phyloP scores from a whole-genome alignment of 2,113 vertebrate species.

The Podiceps cristatus region DNA sequence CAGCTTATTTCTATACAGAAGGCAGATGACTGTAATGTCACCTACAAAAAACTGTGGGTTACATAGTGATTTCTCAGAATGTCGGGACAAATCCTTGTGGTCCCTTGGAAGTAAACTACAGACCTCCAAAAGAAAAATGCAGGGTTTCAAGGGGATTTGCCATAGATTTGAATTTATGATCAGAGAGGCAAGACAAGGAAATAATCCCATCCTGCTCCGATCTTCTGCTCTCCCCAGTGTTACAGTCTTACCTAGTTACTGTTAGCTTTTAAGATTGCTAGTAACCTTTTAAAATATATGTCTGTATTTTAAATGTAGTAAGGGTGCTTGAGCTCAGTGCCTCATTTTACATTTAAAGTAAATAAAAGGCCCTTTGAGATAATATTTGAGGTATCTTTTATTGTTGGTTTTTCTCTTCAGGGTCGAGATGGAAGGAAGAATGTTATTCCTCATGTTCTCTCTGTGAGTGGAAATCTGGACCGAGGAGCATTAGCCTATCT shows the following conservation, averaged over 20 bases:
- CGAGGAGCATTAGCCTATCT: conserved; percentile 86
- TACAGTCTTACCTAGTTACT: not conserved
- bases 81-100: not conserved
- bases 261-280: not conserved
- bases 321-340: not conserved
- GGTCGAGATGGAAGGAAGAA: conserved; percentile 85
- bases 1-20: not conserved
- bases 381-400: not conserved
- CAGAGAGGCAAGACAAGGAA: not conserved
- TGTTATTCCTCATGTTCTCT: conserved; percentile 86
- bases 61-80: not conserved
- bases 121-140: not conserved
- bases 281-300: not conserved
- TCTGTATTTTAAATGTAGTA: not conserved
- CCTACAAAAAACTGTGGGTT: not conserved
- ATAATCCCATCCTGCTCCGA: not conserved
- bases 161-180: not conserved
- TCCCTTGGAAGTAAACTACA: not conserved
- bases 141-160: not conserved
- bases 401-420: conserved; percentile 65
- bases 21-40: not conserved
- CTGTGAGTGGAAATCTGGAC: conserved; percentile 86
- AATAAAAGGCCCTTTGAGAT: not conserved
- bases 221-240: not conserved
- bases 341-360: not conserved